Base-by-base conservation (phyloP, 2,113 vertebrate species). In the Campylomormyrus numenius region DNA sequence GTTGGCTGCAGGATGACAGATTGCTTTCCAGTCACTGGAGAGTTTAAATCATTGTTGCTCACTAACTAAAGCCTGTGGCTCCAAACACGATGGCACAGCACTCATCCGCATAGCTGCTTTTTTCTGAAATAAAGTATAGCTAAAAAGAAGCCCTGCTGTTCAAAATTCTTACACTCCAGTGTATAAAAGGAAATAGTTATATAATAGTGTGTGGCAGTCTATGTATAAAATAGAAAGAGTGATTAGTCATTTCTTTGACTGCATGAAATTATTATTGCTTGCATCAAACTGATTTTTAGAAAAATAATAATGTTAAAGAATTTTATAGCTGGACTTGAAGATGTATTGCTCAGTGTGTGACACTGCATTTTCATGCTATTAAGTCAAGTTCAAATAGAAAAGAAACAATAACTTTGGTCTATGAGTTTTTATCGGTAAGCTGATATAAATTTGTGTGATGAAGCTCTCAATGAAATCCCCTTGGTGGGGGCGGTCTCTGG, bases 1-100 rank as follows among this genome's bases (percentile, higher is more conserved):
- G 77, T 88, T n/a, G 66, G 90, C 88, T 91, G 58, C 58, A 89
- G 66, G 45, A 91, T 92, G 92, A 94, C 91, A 89, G 74, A 92
- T 92, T 88, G 91, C 88, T 91, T 91, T 92, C 89, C 90, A 94
- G 92, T 94, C 93, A 94, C 92, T 92, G 66, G 15, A 92, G 70
- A 27, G 89, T 95, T 94, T 94, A 93, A 91, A 89, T 91, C 92
- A 94, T 74, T 48, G 89, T 89, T 91, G 89, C 90, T 91, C 90
- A 85, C 66, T 88, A 92, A 85, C 89, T 86, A 49, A 90, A 70
- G 88, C 88, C 70, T n/a, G 10, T 52, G 87, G 42, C 92, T 93
- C 90, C 89, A 92, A 92, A 90, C 39, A 50, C 58, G 91, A 80
- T 89, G 85, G 92, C 27, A 77, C 19, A 0, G 27, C 31, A 31